Percentiles rank a stretch among this genome's conserved stretches.
These are phyloP conservation scores for Barypeithes pellucidus DNA, from an alignment of 2,888 invertebrate genomes.

Conservation along the genomic window DNA sequence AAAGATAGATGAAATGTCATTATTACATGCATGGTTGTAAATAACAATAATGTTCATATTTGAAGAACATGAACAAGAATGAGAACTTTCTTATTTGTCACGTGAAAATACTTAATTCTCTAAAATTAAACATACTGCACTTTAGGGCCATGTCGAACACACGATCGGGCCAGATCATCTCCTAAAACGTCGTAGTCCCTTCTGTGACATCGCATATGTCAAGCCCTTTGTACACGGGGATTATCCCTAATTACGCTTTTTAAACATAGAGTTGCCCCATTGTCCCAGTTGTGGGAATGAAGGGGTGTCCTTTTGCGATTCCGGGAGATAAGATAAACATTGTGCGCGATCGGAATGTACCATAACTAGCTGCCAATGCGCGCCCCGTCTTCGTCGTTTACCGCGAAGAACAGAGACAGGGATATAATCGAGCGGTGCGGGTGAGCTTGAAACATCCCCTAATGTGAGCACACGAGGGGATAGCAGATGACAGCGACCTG, in stretches of 20 bases:
- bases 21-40: too few relatives aligned
- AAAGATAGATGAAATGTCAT: too few relatives aligned
- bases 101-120: neutral
- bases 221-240: conserved; percentile 64
- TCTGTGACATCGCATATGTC: conserved; percentile 68
- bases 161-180: conserved; percentile 26
- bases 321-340: conserved; percentile 67
- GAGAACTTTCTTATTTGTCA: too few relatives aligned
- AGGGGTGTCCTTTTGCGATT: conserved; percentile 62
- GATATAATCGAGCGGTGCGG: too few relatives aligned
- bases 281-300: conserved; percentile 68
- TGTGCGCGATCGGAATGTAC: conserved; percentile 8
- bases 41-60: too few relatives aligned
- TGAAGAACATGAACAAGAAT: too few relatives aligned
- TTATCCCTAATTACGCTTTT: conserved; percentile 70
- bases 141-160: conserved; percentile 8
- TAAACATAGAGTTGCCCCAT: conserved; percentile 67
- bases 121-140: neutral
- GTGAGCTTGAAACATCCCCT: too few relatives aligned
- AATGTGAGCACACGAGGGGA: conserved; percentile 41
- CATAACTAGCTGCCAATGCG: too few relatives aligned
- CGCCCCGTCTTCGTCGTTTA: too few relatives aligned
- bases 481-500: conserved; percentile 60
- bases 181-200: conserved; percentile 31
- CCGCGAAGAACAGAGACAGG: too few relatives aligned